These are phyloP conservation scores for Ellobium chinense DNA, from an alignment of 2,888 invertebrate species.

Conservation along the genomic window DNA sequence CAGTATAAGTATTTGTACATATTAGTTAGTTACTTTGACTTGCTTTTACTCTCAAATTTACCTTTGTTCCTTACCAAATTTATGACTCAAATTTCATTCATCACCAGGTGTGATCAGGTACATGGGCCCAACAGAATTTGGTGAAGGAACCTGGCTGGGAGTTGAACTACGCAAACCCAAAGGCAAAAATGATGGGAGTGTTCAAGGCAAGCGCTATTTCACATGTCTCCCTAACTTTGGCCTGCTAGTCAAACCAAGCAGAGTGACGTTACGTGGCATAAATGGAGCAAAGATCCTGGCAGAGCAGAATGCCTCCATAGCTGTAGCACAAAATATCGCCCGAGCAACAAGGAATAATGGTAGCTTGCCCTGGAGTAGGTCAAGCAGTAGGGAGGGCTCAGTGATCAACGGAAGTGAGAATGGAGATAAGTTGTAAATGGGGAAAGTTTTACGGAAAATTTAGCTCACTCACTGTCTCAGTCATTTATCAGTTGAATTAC, in stretches of 20 bases:
- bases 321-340: constrained; percentile 3
- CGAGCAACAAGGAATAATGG: constrained; percentile 14
- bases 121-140: constrained; percentile 80
- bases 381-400: constrained; percentile 41
- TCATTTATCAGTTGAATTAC: no score
- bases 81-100: no score
- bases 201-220: constrained; percentile 77
- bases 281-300: constrained; percentile 79
- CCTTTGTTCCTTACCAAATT: no score
- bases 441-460: no score
- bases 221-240: constrained; percentile 76
- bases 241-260: constrained; percentile 77
- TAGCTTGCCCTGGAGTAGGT: constrained; percentile 36
- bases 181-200: constrained; percentile 78
- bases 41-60: no score
- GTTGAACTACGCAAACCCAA: constrained; percentile 79
- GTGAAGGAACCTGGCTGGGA: constrained; percentile 81
- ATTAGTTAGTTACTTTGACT: no score
- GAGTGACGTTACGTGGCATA: constrained; percentile 80
- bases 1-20: no score
- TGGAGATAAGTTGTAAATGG: neutral
- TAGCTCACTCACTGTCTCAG: no score
- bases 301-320: constrained; percentile 36
- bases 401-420: constrained; percentile 34
- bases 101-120: constrained; percentile 77